Conservation (phyloP, 2,113 vertebrate genomes). For the Elephantulus edwardii region DNA sequence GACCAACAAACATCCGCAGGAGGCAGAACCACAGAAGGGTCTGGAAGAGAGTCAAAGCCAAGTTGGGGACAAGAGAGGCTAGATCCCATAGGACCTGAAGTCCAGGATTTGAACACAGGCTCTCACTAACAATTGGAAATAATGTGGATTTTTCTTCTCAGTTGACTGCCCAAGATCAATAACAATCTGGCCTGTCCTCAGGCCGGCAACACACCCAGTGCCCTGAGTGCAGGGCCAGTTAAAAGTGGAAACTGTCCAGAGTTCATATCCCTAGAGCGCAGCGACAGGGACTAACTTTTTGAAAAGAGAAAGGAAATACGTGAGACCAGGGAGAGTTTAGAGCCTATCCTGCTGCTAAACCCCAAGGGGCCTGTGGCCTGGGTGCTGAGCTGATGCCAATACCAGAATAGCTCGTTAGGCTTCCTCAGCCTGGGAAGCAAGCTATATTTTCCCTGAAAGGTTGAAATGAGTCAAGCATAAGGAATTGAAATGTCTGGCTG, state of each 20-base stretch:
- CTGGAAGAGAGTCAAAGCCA: background rate
- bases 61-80: background rate
- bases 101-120: background rate
- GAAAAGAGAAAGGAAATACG: background rate
- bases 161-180: background rate
- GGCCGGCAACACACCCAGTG: background rate
- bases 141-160: background rate
- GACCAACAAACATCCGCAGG: background rate
- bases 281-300: background rate
- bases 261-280: background rate
- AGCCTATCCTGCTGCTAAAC: background rate
- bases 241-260: background rate
- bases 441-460: background rate
- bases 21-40: background rate
- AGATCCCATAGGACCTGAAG: background rate
- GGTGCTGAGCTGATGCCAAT: background rate
- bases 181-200: background rate
- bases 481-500: background rate
- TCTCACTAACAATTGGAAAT: background rate
- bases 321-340: background rate
- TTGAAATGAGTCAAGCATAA: background rate
- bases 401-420: slow-evolving; percentile 22
- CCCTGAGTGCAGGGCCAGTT: background rate
- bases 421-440: slow-evolving; percentile 47
- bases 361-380: background rate